A percentile compares a stretch with the other conserved stretches of the same genome.
Evolutionary conservation across 2,888 invertebrate genomes (phyloP).

Genomic region (Ctena decussata): DNA sequence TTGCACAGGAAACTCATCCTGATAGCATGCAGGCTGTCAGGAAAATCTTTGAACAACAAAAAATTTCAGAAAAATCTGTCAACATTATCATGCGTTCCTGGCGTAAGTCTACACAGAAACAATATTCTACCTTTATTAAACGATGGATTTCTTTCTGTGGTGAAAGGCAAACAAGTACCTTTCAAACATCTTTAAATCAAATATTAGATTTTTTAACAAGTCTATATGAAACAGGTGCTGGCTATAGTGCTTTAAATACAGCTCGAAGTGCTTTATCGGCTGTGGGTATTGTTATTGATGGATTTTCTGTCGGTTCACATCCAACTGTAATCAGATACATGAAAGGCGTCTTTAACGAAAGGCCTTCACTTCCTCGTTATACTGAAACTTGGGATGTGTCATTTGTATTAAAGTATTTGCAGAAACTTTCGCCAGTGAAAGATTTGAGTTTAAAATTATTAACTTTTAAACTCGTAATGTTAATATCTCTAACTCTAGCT

Average conservation of each 20-base stretch:
- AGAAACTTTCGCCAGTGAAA: not conserved
- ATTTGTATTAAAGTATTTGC: conserved; percentile 4
- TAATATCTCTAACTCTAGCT: not conserved
- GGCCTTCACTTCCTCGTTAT: conserved; percentile 5
- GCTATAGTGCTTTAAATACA: conserved; percentile 26
- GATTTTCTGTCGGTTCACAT: conserved; percentile 5
- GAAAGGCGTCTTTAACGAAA: conserved; percentile 15
- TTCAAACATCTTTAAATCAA: conserved; percentile 11
- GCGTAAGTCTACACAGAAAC: conserved; percentile 31
- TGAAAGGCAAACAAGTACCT: not conserved
- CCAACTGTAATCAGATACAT: conserved; percentile 16
- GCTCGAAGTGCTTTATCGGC: conserved; percentile 23
- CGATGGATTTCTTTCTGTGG: conserved; percentile 15
- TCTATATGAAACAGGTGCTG: not conserved
- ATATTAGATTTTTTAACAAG: conserved; percentile 25
- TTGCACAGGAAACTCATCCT: not conserved
- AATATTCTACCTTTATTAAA: conserved; percentile 33
- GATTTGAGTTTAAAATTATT: not conserved
- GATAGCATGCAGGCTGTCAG: conserved; percentile 30
- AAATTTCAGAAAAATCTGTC: conserved; percentile 12
- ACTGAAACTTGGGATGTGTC: conserved; percentile 18
- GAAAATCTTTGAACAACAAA: not conserved
- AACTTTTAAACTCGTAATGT: not conserved
- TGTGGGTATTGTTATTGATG: not conserved
- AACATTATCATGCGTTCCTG: conserved; percentile 26